Conservation (phyloP, 92 coral and sea anemone genomes). For the Heliopora coerulea region DNA sequence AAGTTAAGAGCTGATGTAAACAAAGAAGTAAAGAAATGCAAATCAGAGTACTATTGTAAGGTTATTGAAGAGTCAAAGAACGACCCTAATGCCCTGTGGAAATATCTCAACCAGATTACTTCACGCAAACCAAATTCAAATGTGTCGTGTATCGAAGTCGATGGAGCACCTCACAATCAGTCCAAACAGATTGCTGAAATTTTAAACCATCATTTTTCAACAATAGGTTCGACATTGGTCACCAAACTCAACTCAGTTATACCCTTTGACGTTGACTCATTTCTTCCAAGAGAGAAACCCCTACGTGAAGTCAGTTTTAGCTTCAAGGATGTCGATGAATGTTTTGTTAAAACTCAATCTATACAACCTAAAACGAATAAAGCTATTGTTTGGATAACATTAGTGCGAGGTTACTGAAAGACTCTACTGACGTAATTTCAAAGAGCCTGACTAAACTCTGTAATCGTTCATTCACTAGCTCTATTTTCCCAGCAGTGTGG, state of each 20-base stretch:
- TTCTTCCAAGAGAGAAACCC: not conserved
- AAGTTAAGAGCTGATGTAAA: slow-evolving; percentile 42
- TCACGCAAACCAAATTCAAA: slow-evolving; percentile 6
- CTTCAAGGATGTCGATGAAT: not conserved
- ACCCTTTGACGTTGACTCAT: not conserved
- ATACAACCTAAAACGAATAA: slow-evolving; percentile 11
- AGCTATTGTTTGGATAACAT: not conserved
- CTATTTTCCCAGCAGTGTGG: too few relatives aligned
- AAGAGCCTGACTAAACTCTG: not conserved
- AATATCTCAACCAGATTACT: slow-evolving; percentile 5
- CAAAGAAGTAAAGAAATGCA: slow-evolving; percentile 50
- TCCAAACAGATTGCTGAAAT: too few relatives aligned
- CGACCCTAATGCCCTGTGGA: too few relatives aligned
- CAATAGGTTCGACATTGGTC: not conserved
- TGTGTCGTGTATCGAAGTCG: slow-evolving; percentile 15
- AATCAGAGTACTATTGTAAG: slow-evolving; percentile 45
- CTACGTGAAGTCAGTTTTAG: not conserved
- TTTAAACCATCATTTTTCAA: not conserved
- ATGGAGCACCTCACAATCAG: not conserved
- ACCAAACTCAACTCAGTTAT: slow-evolving; percentile 1
- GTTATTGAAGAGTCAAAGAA: too few relatives aligned
- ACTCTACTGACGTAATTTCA: slow-evolving; percentile 2
- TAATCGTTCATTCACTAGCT: not conserved
- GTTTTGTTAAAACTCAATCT: not conserved
- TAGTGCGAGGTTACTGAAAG: slow-evolving; percentile 11